Conservation (phyloP, 2,888 invertebrate genomes). For the Megastigmus dorsalis region DNA sequence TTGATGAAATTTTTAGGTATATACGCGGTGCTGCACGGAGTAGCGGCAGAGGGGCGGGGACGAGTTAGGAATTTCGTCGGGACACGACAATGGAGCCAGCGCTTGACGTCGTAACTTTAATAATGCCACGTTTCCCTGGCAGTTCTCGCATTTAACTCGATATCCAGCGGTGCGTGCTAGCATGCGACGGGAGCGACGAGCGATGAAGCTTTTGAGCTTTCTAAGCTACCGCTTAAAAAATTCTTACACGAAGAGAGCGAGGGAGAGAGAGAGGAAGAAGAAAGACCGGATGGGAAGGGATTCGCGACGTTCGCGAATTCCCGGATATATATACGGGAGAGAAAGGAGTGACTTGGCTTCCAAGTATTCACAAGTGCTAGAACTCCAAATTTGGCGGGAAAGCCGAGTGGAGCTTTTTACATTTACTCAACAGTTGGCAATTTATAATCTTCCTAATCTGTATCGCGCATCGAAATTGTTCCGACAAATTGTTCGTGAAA, state of each 20-base stretch:
- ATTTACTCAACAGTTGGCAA: no score
- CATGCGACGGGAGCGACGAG: background rate
- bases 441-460: no score
- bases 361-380: no score
- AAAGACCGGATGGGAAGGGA: no score
- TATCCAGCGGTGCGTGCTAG: constrained; percentile 51
- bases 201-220: constrained; percentile 36
- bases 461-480: no score
- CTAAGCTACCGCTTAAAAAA: constrained; percentile 3
- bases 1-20: constrained; percentile 33
- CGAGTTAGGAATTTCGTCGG: constrained; percentile 7
- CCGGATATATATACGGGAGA: no score
- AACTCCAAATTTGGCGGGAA: no score
- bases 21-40: no score
- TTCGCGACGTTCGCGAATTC: no score
- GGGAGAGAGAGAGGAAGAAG: background rate
- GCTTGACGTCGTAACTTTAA: constrained; percentile 53
- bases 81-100: constrained; percentile 25
- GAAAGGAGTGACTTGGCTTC: no score
- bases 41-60: background rate
- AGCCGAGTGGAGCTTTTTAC: no score
- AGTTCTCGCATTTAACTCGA: constrained; percentile 52
- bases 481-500: no score
- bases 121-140: constrained; percentile 51
- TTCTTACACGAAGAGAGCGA: background rate